Base-by-base conservation (phyloP, 64 coral and sea anemone species). In the Anthopleura sola region DNA sequence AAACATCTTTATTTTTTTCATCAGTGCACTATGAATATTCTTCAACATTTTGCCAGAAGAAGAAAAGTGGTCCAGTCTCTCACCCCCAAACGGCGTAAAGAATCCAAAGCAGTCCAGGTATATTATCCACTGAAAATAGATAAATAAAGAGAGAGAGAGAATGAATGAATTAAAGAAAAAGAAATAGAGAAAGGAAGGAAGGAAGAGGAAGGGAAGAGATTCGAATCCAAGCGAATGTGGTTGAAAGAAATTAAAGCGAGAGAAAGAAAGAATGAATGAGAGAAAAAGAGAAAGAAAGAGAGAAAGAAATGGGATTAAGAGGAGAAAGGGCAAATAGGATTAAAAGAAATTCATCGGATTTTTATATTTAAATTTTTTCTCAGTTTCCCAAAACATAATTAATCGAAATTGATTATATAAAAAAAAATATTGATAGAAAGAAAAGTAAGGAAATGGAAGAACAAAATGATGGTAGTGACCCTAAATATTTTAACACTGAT, bases 1-100 rank as follows among this genome's bases (percentile, higher is more conserved):
- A n/a, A n/a, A n/a, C n/a, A n/a, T n/a, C n/a, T n/a, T n/a, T n/a
- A n/a, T 37, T 49, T 58, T 83, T 60, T 31, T 13, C 32, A 83
- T 18, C 44, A 97, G 94, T 97, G 94, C 75, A 89, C 87, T 31
- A 31, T 93, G 47, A 97, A 90, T 89, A 86, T 97, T 3, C 87
- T 97, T 54, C 31, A 86, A 31, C 33, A 26, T 24, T 91, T 97
- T 90, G 87, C 90, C 23, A 86, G 94, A 71, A 86, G 85, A 44
- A 83, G 90, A 3, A 83, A 86, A 46, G 87, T 86, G 13, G 88
- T 78, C 1, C 94, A 97, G 69, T 97, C 90, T 1, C 38, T 97
- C 50, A 92, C 84, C 44, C 6, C 21, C 32, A 88, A 78, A 32
- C 86, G 92, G 26, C 36, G 76, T 60, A 83, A 86, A 79, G 60